Evolutionary conservation across 1,140 invertebrate genomes (phyloP), one percentile per base, ranked within the genome.

Genomic region (Tenebrio molitor): DNA sequence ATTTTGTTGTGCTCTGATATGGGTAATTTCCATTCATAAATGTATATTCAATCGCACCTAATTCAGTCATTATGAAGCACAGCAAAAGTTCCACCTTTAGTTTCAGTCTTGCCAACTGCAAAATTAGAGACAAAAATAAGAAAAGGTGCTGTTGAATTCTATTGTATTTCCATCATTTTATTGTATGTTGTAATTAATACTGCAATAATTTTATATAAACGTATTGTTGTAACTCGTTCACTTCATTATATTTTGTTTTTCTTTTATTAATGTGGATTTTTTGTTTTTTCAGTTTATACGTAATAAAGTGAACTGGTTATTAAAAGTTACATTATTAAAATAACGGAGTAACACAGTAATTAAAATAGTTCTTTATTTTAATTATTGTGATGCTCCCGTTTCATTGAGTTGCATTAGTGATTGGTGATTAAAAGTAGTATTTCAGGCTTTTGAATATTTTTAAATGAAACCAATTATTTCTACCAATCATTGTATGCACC

Each of bases 271-370:
- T 23, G 7, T 58, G 36, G 12, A 39, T 39, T 39, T n/a, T 21
- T 21, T 66, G n/a, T 42, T 42, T 21, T 65, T 65, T 2, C 12
- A 34, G 7, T 6, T 10, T n/a, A 42, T 66, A 44, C 36, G 36
- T 66, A 42, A 41, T 41, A 8, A 42, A 66, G 64, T 66, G 64
- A 66, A 66, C 34, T 44, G 42, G 64, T 66, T 66, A 66, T 66
- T 44, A 12, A 16, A 58, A 58, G 14, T 25, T n/a, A n/a, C n/a
- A 33, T 25, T 29, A 12, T 29, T 19, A 15, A 50, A 16, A 25
- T 58, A 58, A 58, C 23, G 50, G 23, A 58, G 50, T 29, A 58
- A 14, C 14, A 23, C 50, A 29, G 7, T 58, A 58, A 58, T 58
- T 58, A 58, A 58, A 58, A 29, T 25, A 14, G 23, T 50, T 14